Conservation (phyloP, 2,888 invertebrate species). For the Temnothorax ravouxi region DNA sequence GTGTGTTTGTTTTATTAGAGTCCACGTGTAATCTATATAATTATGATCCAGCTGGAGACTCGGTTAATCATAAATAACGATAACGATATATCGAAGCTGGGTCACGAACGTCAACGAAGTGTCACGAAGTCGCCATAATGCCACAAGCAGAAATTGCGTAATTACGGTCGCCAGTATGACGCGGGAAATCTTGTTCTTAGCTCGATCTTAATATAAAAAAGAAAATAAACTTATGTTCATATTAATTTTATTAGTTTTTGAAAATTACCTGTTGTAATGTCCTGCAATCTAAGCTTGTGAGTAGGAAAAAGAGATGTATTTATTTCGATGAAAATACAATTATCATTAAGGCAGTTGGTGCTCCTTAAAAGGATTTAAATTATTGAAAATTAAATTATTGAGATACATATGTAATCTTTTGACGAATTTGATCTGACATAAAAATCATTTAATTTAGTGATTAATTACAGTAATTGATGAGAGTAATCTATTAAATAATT, state of each 20-base stretch:
- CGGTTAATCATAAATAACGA: conserved; percentile 10
- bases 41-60: not conserved
- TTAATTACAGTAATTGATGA: not conserved
- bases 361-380: not conserved
- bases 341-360: not conserved
- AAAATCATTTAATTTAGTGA: not conserved
- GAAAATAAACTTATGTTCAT: not conserved
- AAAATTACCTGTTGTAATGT: conserved; percentile 12
- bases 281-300: not conserved
- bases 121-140: not conserved
- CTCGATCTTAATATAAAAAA: not conserved
- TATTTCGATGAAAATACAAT: not conserved
- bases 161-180: not conserved
- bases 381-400: not conserved
- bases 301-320: not conserved
- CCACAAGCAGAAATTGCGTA: not conserved
- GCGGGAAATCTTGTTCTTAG: conserved; percentile 6
- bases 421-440: not conserved
- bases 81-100: not conserved
- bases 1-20: not conserved
- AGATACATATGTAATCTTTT: not conserved
- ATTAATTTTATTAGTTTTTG: not conserved
- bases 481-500: not conserved
- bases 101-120: not conserved
- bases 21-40: not conserved